phyloP scores from a whole-genome alignment of 2,113 vertebrate genomes.

The Phocoena phocoena region DNA sequence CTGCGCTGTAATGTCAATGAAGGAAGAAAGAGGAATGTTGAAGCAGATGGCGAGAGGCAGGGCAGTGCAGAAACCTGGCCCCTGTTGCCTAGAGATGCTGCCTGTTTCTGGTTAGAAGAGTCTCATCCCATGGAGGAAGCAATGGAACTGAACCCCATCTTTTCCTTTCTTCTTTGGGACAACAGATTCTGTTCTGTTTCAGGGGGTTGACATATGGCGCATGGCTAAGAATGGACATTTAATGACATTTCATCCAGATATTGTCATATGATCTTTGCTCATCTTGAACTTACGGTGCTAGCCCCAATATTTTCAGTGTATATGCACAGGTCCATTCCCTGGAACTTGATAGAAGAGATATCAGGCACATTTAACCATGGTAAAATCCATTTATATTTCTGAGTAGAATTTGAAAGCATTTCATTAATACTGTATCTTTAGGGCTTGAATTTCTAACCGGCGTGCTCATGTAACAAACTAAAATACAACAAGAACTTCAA shows the following conservation, averaged over 20 bases:
- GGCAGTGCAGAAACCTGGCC: background rate
- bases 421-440: slow-evolving; percentile 1
- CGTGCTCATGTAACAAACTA: background rate
- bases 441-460: background rate
- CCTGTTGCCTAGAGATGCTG: background rate
- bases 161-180: background rate
- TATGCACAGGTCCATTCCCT: background rate
- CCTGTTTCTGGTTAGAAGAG: background rate
- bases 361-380: background rate
- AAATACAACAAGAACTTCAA: background rate
- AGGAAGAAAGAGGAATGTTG: background rate
- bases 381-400: background rate
- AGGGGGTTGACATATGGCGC: background rate
- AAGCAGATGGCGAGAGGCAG: background rate
- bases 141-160: background rate
- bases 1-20: background rate
- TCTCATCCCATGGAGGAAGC: background rate
- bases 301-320: background rate
- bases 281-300: background rate
- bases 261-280: background rate
- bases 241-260: background rate
- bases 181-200: background rate
- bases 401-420: background rate
- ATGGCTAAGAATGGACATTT: background rate
- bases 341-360: background rate